A percentile compares a stretch with the other conserved stretches of the same genome.
phyloP scores from a whole-genome alignment of 2,888 invertebrate species.

The Drosophila nr. fundita region DNA sequence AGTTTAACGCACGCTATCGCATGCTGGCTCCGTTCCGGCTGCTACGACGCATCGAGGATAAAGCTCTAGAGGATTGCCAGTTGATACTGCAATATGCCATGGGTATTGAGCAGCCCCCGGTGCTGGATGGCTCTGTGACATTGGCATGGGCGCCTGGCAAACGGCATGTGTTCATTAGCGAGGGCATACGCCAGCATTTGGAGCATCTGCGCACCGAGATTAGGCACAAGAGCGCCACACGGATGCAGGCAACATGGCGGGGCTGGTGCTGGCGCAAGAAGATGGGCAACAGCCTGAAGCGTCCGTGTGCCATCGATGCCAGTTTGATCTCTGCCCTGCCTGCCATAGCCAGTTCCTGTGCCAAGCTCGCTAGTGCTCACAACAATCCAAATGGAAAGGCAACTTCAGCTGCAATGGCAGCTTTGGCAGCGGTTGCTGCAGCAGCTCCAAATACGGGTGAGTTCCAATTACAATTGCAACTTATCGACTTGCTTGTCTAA shows the following conservation, averaged over 20 bases:
- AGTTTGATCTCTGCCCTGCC: slow-evolving; percentile 43
- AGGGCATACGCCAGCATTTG: slow-evolving; percentile 95
- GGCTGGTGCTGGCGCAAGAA: slow-evolving; percentile 90
- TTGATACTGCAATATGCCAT: slow-evolving; percentile 90
- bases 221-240: slow-evolving; percentile 91
- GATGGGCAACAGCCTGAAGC: slow-evolving; percentile 86
- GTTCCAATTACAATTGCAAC: neutral
- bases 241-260: slow-evolving; percentile 94
- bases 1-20: slow-evolving; percentile 94
- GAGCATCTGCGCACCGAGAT: slow-evolving; percentile 92
- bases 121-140: slow-evolving; percentile 87
- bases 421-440: slow-evolving; percentile 63
- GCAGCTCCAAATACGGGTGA: slow-evolving; percentile 80
- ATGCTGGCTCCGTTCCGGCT: slow-evolving; percentile 92
- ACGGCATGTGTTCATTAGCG: slow-evolving; percentile 96
- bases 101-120: slow-evolving; percentile 88
- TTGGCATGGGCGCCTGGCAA: slow-evolving; percentile 96
- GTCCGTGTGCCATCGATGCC: slow-evolving; percentile 21
- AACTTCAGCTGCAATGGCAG: slow-evolving; percentile 57
- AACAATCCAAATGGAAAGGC: slow-evolving; percentile 43
- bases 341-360: slow-evolving; percentile 51
- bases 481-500: neutral
- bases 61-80: slow-evolving; percentile 91
- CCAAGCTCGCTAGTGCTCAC: slow-evolving; percentile 66
- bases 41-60: slow-evolving; percentile 88